phyloP scores from a whole-genome alignment of 2,797 vertebrate species.

The Danio albolineatus region DNA sequence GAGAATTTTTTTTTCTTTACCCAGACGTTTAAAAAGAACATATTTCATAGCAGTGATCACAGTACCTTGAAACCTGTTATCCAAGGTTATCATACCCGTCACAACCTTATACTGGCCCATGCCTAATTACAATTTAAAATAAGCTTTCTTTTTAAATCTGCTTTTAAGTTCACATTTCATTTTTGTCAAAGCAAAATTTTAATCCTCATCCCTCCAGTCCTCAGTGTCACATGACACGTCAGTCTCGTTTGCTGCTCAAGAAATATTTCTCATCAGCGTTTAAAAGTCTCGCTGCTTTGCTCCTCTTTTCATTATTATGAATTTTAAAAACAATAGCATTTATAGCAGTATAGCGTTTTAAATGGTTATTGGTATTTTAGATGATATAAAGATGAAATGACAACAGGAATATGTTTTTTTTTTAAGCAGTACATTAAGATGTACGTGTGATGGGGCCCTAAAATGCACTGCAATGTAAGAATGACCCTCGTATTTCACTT shows the following conservation, averaged over 20 bases:
- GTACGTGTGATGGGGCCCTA: not conserved
- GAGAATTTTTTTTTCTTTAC: no score
- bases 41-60: no score
- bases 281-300: no score
- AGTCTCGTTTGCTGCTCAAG: not conserved
- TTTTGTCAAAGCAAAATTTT: not conserved
- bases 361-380: not conserved
- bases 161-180: not conserved
- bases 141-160: not conserved
- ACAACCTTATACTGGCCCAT: no score
- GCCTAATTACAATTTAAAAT: not conserved
- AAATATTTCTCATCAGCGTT: not conserved
- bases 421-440: not conserved
- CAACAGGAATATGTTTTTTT: not conserved
- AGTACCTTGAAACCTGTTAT: no score
- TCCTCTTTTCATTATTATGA: no score
- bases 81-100: no score
- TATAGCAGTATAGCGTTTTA: not conserved
- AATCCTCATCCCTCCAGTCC: not conserved
- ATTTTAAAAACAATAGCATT: not conserved
- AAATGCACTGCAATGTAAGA: conserved; percentile 6
- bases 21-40: no score
- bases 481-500: conserved; percentile 46
- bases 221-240: not conserved
- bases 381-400: not conserved